phyloP scores from a whole-genome alignment of 2,113 vertebrate genomes.

The Coreoperca whiteheadi region DNA sequence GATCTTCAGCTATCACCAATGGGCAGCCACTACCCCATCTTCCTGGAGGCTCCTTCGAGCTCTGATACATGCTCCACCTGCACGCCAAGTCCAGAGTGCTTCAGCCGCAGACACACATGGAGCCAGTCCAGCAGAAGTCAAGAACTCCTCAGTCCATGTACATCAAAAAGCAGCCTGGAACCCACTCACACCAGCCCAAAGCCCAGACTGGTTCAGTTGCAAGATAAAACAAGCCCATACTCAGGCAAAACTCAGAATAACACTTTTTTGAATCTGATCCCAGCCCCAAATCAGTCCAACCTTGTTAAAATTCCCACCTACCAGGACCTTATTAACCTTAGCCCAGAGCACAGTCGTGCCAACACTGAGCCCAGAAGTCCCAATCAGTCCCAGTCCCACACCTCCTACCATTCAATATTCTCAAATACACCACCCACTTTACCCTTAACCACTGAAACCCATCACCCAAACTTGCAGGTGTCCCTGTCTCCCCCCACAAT shows the following conservation, averaged over 20 bases:
- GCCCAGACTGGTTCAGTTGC: not conserved
- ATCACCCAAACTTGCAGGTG: constrained; percentile 54
- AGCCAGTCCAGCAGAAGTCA: constrained; percentile 47
- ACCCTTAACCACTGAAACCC: constrained; percentile 70
- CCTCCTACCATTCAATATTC: constrained; percentile 79
- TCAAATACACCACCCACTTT: constrained; percentile 78
- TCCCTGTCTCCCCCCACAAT: constrained; percentile 30
- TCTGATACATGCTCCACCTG: constrained; percentile 90
- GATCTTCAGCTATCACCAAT: constrained; percentile 86
- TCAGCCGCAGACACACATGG: constrained; percentile 52
- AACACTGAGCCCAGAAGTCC: constrained; percentile 20
- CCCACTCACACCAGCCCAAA: constrained; percentile 23
- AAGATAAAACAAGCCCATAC: constrained; percentile 41
- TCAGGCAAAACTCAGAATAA: constrained; percentile 29
- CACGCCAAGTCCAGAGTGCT: constrained; percentile 80
- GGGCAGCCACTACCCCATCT: constrained; percentile 87
- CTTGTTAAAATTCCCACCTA: constrained; percentile 61
- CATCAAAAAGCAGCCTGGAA: constrained; percentile 70
- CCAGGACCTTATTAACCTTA: constrained; percentile 66
- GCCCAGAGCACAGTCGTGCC: constrained; percentile 34
- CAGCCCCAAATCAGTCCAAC: constrained; percentile 24
- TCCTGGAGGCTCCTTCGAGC: constrained; percentile 85
- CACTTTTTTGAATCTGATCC: constrained; percentile 23
- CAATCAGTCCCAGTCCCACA: constrained; percentile 71
- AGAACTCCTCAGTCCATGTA: constrained; percentile 70